These are phyloP conservation scores for Oplegnathus fasciatus DNA, from an alignment of 2,113 vertebrate genomes.

Conservation along the genomic window DNA sequence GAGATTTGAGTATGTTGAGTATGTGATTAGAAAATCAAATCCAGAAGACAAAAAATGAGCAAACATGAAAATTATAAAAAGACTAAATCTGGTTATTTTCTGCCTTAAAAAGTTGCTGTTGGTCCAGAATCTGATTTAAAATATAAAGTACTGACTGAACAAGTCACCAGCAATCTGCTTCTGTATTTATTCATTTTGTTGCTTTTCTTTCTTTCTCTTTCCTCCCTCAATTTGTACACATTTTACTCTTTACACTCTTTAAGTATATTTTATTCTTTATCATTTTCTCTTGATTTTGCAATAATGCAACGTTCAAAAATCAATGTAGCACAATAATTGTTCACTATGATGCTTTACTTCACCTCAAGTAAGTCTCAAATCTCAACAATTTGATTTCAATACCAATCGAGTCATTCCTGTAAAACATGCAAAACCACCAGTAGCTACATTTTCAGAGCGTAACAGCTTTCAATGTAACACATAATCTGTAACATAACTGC, in stretches of 20 bases:
- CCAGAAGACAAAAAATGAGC: too few species aligned
- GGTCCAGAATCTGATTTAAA: not conserved
- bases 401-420: not conserved
- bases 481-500: not conserved
- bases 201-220: not conserved
- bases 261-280: not conserved
- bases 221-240: not conserved
- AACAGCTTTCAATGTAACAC: not conserved
- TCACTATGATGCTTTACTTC: not conserved
- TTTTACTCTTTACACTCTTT: not conserved
- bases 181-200: not conserved
- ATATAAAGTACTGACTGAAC: not conserved
- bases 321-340: not conserved
- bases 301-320: not conserved
- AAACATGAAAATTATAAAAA: too few species aligned
- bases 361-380: not conserved
- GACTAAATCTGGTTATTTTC: not conserved
- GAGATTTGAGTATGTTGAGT: too few species aligned
- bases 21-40: too few species aligned
- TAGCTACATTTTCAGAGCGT: not conserved
- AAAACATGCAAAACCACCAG: conserved; percentile 5
- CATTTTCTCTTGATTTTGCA: not conserved
- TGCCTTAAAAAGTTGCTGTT: not conserved
- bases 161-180: not conserved
- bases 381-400: not conserved